Conservation (phyloP, 2,888 invertebrate species). For the Caenorhabditis sp. region DNA sequence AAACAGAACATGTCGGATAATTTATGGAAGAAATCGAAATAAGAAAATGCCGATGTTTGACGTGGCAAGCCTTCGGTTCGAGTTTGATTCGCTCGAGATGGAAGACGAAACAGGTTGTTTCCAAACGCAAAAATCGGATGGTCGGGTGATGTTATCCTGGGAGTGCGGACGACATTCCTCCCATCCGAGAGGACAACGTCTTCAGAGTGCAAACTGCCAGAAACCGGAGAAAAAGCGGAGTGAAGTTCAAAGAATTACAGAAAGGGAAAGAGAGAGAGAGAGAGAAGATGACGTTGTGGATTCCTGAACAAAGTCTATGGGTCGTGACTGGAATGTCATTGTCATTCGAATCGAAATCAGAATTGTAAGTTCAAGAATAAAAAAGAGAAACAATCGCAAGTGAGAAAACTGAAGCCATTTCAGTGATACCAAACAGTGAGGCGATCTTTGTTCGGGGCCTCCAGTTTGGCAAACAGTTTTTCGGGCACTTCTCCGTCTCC, state of each 20-base stretch:
- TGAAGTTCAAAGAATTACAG: no score
- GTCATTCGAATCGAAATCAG: conserved; percentile 5
- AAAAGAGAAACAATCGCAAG: not conserved
- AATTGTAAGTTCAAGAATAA: conserved; percentile 34
- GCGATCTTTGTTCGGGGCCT: conserved; percentile 39
- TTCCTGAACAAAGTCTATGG: conserved; percentile 12
- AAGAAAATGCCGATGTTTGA: not conserved
- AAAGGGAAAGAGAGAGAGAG: not conserved
- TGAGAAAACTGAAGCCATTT: conserved; percentile 14
- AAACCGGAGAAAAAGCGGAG: no score
- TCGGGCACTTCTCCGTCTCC: conserved; percentile 3
- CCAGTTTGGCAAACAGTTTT: conserved; percentile 47
- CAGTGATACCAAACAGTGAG: conserved; percentile 6
- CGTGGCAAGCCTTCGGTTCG: conserved; percentile 1
- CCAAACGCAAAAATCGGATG: conserved; percentile 34
- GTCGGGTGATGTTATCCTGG: conserved; percentile 40
- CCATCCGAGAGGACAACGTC: conserved; percentile 7
- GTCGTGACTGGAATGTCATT: conserved; percentile 46
- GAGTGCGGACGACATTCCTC: conserved; percentile 12
- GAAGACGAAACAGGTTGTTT: conserved; percentile 44
- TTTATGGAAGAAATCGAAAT: not conserved
- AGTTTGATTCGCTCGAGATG: conserved; percentile 29
- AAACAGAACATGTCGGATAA: conserved; percentile 8
- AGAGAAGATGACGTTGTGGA: conserved; percentile 2
- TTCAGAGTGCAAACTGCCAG: conserved; percentile 34